Base-by-base conservation (phyloP, 2,113 vertebrate species). In the Riparia riparia region DNA sequence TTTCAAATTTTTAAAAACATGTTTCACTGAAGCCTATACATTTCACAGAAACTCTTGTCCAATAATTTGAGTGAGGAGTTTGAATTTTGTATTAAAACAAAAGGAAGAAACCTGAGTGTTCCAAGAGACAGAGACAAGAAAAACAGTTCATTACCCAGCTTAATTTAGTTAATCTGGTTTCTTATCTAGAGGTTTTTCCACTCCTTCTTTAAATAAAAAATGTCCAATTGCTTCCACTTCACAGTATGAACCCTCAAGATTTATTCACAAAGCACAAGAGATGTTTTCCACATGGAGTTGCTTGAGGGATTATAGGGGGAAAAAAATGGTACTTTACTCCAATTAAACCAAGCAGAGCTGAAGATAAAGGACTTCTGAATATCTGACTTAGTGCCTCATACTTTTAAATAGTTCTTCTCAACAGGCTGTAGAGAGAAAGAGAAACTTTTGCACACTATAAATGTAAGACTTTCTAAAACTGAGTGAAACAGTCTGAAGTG, bases 221-320 rank as follows among this genome's bases (percentile, higher is more conserved):
- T 69, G 22, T 70, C 68, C 95, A 81, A 69, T 69, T 93, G 58
- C 60, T 94, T 93, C 89, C 32, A 77, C 42, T 93, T 95, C 90
- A 93, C 80, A 90, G 89, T 93, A 92, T 90, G 93, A 97, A 89
- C 68, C 76, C 91, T 93, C 42, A 83, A 95, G 82, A 95, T 81
- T 88, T 90, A 95, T 92, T 92, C 91, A 95, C 68, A 93, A 90
- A 92, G 69, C 56, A 51, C 64, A 86, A 70, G 90, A 95, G 39
- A 86, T 83, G 79, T 93, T 97, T 96, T 90, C 91, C 86, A 93
- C 31, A 8, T 81, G 89, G 82, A 96, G 72, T 81, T 95, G 72
- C 80, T 93, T 83, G 47, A 92, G 94, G 76, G 90, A 80, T 91
- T 97, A 90, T 68, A 92, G 45, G 32, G 32, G 31, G 6, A 3